Percentiles rank a stretch among this genome's conserved stretches.
These are phyloP conservation scores for Rutpela maculata DNA, from an alignment of 2,888 invertebrate genomes.

Conservation along the genomic window DNA sequence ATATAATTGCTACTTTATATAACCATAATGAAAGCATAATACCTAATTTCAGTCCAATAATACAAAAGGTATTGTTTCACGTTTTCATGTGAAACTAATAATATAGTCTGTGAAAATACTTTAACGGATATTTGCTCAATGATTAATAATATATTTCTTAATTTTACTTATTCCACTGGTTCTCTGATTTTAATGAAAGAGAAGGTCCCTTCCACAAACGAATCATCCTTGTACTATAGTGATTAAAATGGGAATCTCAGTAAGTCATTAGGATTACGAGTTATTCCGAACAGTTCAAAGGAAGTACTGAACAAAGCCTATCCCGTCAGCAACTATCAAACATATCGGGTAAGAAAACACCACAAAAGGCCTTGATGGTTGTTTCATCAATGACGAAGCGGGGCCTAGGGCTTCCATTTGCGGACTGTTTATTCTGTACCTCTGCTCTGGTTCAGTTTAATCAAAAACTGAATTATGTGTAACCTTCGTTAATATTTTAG, in stretches of 20 bases:
- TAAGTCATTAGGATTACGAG: slow-evolving; percentile 9
- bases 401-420: slow-evolving; percentile 24
- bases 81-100: too few relatives aligned
- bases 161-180: too few relatives aligned
- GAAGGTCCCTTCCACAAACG: not conserved
- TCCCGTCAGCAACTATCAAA: slow-evolving; percentile 13
- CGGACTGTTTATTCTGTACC: slow-evolving; percentile 12
- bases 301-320: slow-evolving; percentile 16
- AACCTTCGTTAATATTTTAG: slow-evolving; percentile 27
- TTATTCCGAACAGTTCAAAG: slow-evolving; percentile 15
- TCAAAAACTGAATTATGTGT: slow-evolving; percentile 27
- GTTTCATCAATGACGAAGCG: slow-evolving; percentile 25
- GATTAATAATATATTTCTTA: too few relatives aligned
- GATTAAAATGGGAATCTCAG: not conserved
- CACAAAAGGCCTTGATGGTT: slow-evolving; percentile 19
- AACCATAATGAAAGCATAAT: too few relatives aligned
- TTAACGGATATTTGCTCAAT: too few relatives aligned
- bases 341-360: slow-evolving; percentile 22
- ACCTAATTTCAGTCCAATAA: too few relatives aligned
- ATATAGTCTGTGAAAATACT: too few relatives aligned
- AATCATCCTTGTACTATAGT: not conserved
- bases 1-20: too few relatives aligned
- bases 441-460: slow-evolving; percentile 21
- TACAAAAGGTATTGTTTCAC: too few relatives aligned
- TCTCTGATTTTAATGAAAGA: not conserved